phyloP scores from a whole-genome alignment of 2,797 vertebrate genomes.

The Acanthurus leucopareius region DNA sequence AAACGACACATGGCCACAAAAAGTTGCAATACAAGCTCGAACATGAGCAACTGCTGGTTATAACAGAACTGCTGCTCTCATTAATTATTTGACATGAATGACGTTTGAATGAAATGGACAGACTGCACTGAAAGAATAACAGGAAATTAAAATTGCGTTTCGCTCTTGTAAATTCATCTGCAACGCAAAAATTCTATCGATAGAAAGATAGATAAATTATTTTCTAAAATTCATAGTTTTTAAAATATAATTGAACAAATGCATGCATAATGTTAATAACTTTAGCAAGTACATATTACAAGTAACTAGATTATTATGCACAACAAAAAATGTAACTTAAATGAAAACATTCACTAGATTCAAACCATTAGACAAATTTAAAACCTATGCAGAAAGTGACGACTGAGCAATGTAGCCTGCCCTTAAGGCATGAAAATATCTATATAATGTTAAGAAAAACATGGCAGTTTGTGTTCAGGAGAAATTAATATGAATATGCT shows the following conservation, averaged over 20 bases:
- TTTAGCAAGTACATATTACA: neutral
- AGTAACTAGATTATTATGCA: neutral
- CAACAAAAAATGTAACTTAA: neutral
- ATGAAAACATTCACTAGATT: neutral
- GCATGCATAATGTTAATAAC: neutral
- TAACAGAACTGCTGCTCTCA: neutral
- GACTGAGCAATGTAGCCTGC: neutral
- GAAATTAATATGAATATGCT: neutral
- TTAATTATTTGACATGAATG: neutral
- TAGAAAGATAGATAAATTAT: neutral
- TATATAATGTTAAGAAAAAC: neutral
- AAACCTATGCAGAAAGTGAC: neutral
- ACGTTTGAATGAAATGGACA: neutral
- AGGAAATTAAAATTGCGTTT: neutral
- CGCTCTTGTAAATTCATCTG: neutral
- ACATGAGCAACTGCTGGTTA: neutral
- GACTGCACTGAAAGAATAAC: neutral
- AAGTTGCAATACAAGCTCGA: neutral
- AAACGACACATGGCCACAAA: neutral
- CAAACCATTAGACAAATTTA: neutral
- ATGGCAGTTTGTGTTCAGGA: neutral
- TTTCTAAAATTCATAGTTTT: neutral
- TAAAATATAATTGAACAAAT: neutral
- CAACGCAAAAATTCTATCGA: neutral
- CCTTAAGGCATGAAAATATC: neutral